A percentile compares a stretch with the other conserved stretches of the same genome.
Conservation (phyloP, 2,888 invertebrate genomes). For the Rotaria socialis region DNA sequence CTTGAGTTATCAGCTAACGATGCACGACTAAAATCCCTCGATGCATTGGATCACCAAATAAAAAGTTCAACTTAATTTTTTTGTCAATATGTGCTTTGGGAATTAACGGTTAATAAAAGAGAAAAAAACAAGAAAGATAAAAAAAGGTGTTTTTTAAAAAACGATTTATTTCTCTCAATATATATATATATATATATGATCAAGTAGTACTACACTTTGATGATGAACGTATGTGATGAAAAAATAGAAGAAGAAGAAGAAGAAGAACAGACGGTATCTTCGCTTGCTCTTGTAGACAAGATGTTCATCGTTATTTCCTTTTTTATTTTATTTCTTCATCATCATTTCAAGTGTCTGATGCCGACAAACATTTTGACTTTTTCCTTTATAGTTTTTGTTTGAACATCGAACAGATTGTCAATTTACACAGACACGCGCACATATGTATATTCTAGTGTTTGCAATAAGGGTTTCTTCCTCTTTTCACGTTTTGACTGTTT, state of each 20-base stretch:
- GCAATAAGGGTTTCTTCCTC: constrained; percentile 21
- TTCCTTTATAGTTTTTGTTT: background rate
- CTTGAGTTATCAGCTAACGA: constrained; percentile 25
- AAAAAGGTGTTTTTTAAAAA: background rate
- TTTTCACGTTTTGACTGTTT: constrained; percentile 1
- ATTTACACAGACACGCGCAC: background rate
- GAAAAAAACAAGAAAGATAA: no score
- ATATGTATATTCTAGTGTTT: background rate
- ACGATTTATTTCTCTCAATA: background rate
- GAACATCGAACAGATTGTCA: constrained; percentile 18
- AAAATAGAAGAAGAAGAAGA: background rate
- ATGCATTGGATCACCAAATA: background rate
- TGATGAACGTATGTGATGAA: background rate
- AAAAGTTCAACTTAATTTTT: background rate
- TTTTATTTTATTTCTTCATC: background rate
- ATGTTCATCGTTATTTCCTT: background rate
- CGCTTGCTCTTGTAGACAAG: constrained; percentile 10
- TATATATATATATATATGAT: background rate
- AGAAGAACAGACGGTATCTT: background rate
- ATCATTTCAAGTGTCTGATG: constrained; percentile 1
- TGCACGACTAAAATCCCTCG: constrained; percentile 13
- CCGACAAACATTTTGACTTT: constrained; percentile 32
- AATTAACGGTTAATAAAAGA: background rate
- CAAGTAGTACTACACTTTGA: constrained; percentile 22
- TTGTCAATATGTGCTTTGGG: background rate